These are phyloP conservation scores for Trichoplusia ni DNA, from an alignment of 1,140 invertebrate genomes.

Conservation along the genomic window DNA sequence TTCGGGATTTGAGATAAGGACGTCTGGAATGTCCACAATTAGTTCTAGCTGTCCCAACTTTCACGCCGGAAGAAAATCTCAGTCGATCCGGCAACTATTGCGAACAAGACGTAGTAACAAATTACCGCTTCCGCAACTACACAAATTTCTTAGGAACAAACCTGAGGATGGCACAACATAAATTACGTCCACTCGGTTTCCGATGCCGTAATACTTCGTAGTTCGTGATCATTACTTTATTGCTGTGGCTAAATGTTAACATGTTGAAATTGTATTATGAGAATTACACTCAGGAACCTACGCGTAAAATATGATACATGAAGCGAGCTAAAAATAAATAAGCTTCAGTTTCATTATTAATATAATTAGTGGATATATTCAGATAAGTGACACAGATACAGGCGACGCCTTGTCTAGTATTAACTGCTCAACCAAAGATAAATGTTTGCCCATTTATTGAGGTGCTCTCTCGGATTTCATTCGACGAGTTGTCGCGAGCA, in stretches of 20 bases:
- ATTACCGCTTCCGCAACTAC: slow-evolving; percentile 2
- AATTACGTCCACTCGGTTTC: neutral
- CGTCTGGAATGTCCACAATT: neutral
- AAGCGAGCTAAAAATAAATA: no score
- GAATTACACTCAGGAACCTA: neutral
- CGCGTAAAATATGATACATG: no score
- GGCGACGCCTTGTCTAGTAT: slow-evolving; percentile 32
- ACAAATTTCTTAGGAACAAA: slow-evolving; percentile 14
- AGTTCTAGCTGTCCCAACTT: neutral
- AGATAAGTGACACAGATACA: slow-evolving; percentile 14
- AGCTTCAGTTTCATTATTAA: slow-evolving; percentile 13
- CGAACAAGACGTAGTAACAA: neutral
- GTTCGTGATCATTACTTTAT: neutral
- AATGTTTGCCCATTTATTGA: slow-evolving; percentile 44
- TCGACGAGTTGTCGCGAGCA: slow-evolving; percentile 19
- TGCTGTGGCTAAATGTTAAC: neutral
- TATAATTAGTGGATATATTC: slow-evolving; percentile 14
- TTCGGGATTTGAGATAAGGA: neutral
- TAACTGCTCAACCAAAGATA: slow-evolving; percentile 39
- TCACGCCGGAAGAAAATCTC: neutral
- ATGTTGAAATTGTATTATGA: neutral
- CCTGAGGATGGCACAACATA: slow-evolving; percentile 16
- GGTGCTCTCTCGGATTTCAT: slow-evolving; percentile 35
- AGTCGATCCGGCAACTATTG: neutral
- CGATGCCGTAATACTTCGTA: slow-evolving; percentile 7